Evolutionary conservation across 2,797 vertebrate genomes (phyloP).

Genomic region (Sebastes reedi): DNA sequence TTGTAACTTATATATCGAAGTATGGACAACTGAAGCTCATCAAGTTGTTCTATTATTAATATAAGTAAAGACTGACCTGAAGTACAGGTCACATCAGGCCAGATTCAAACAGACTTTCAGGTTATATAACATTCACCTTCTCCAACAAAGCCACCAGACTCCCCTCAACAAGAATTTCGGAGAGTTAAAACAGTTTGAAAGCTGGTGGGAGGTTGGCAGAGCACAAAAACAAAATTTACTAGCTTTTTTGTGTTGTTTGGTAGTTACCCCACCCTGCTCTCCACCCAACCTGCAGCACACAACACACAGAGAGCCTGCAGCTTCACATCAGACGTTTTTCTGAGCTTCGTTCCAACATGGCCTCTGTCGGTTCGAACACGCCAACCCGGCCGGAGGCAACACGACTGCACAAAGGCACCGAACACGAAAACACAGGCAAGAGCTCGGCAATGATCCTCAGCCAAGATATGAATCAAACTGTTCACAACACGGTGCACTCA

Average conservation of each 20-base stretch:
- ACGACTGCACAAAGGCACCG: conserved; percentile 7
- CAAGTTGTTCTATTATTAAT: neutral
- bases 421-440: conserved; percentile 12
- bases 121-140: neutral
- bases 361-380: conserved; percentile 37
- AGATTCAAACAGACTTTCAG: neutral
- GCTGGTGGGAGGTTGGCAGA: neutral
- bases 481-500: neutral
- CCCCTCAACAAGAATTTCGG: neutral
- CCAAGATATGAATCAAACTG: conserved; percentile 31
- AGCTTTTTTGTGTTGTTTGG: neutral
- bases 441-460: neutral
- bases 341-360: conserved; percentile 36
- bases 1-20: neutral
- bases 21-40: neutral
- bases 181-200: neutral
- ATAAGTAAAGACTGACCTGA: neutral
- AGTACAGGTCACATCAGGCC: neutral
- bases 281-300: conserved; percentile 6
- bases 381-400: conserved; percentile 37
- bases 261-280: conserved; percentile 12
- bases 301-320: conserved; percentile 34
- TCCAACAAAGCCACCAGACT: neutral
- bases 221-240: neutral
- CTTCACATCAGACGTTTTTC: conserved; percentile 21